Evolutionary conservation across 2,113 vertebrate genomes (phyloP), one percentile per base, ranked within the genome.

Genomic region (Gracilinanus agilis): DNA sequence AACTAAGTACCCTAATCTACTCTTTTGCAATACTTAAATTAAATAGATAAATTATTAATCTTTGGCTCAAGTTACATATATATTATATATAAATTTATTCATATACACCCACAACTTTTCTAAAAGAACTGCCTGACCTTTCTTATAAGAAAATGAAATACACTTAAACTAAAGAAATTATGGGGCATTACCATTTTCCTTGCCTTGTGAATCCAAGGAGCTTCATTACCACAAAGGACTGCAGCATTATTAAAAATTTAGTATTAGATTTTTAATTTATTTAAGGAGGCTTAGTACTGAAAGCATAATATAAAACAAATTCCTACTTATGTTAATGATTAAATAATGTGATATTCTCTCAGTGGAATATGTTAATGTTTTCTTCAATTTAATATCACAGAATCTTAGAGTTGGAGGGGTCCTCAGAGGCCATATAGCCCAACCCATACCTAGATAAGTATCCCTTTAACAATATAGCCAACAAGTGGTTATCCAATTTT

Each of bases 111-210:
- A 90, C 21, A 67, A 96, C 53, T 97, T 97, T 97, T 98, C 93
- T 94, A 93, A 83, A 91, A 92, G 95, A 98, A 97, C 24, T 89
- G 96, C 96, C 96, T 97, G 95, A 98, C 90, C 95, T 97, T 98
- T 98, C 93, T 25, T 95, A 97, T 96, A 94, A 95, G 58, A 94
- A 88, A 96, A 92, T 93, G 49, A 96, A 96, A 96, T 8, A 91
- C 91, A 94, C 94, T 94, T 83, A 96, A n/a, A 24, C 88, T 97
- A 96, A 95, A 90, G 94, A 90, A 97, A 95, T 93, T 92, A 95
- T 75, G 10, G 94, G 92, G 91, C 92, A 95, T 94, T 97, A 96
- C 53, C 19, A 93, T 97, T 90, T 93, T 90, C 93, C 49, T 94
- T 95, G 90, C 13, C 97, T 97, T 96, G 93, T 91, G 90, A 93